phyloP scores from a whole-genome alignment of 1,140 invertebrate species.

The Cyclargus thomasi region DNA sequence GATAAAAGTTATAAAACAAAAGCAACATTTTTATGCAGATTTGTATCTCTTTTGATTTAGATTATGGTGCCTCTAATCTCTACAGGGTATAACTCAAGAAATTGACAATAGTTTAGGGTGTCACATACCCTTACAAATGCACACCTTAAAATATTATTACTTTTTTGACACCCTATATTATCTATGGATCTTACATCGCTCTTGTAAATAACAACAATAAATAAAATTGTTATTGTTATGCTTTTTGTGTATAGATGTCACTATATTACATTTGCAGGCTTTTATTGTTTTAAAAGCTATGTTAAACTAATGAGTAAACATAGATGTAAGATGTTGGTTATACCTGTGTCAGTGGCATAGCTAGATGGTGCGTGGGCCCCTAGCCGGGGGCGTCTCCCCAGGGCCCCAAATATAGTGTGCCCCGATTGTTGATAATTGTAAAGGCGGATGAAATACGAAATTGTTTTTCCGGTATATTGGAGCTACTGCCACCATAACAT shows the following conservation, averaged over 20 bases:
- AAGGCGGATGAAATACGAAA: not conserved
- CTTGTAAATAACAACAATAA: not conserved
- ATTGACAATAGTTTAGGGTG: too few relatives aligned
- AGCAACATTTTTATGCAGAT: too few relatives aligned
- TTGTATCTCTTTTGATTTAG: too few relatives aligned
- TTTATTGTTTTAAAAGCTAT: constrained; percentile 42
- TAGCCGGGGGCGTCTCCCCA: not conserved
- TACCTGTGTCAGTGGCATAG: constrained; percentile 3
- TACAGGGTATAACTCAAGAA: too few relatives aligned
- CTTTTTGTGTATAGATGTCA: constrained; percentile 57
- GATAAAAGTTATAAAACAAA: too few relatives aligned
- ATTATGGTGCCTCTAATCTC: too few relatives aligned
- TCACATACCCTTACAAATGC: too few relatives aligned
- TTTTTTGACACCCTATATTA: too few relatives aligned
- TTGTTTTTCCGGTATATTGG: not conserved
- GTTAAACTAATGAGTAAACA: constrained; percentile 53
- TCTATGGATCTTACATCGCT: not conserved
- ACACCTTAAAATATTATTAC: too few relatives aligned
- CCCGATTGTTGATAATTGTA: not conserved
- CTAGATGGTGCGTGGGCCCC: not conserved
- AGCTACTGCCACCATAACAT: constrained; percentile 20
- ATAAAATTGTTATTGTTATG: constrained; percentile 30
- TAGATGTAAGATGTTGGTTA: constrained; percentile 20
- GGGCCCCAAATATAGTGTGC: not conserved
- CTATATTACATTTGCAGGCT: constrained; percentile 49